Conservation (phyloP, 2,888 invertebrate species). For the Adelphocoris suturalis region DNA sequence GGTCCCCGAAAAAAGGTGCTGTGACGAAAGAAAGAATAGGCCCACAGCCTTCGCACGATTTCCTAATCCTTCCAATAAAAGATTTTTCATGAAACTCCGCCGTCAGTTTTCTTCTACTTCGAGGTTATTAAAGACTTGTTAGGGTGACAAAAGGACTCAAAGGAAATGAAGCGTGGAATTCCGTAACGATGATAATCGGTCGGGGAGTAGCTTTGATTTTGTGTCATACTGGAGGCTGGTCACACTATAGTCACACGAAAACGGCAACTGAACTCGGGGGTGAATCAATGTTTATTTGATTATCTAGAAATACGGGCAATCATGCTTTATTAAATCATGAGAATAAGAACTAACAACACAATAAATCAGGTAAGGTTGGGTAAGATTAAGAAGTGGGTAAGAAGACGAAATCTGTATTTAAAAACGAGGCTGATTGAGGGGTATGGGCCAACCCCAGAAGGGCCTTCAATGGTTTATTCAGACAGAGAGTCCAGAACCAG, state of each 20-base stretch:
- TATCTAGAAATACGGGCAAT: not conserved
- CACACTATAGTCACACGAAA: not conserved
- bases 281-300: not conserved
- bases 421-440: too few species aligned
- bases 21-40: constrained; percentile 47
- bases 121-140: constrained; percentile 46
- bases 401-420: too few species aligned
- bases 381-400: too few species aligned
- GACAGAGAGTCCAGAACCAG: too few species aligned
- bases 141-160: constrained; percentile 3
- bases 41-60: constrained; percentile 47
- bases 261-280: not conserved
- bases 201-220: not conserved
- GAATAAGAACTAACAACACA: too few species aligned
- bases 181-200: constrained; percentile 27
- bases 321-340: too few species aligned
- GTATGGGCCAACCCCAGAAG: too few species aligned
- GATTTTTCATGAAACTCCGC: constrained; percentile 38
- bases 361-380: too few species aligned
- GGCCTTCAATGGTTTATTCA: too few species aligned
- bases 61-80: constrained; percentile 39
- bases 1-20: constrained; percentile 33
- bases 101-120: constrained; percentile 24
- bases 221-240: not conserved
- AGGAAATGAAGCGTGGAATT: constrained; percentile 14